phyloP scores from a whole-genome alignment of 1,140 invertebrate species.

The Araneus ventricosus region DNA sequence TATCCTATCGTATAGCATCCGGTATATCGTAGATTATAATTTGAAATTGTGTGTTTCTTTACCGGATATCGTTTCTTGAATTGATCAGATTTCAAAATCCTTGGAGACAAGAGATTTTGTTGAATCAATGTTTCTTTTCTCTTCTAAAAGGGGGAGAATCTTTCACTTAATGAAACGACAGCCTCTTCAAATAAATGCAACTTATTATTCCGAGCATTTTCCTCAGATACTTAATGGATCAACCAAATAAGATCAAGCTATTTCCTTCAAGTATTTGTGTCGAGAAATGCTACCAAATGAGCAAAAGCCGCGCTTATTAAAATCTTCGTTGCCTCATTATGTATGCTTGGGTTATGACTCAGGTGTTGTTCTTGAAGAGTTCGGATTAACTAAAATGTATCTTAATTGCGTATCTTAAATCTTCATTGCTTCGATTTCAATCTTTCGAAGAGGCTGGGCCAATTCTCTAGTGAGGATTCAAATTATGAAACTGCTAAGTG shows the following conservation, averaged over 20 bases:
- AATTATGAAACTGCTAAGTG: too few species aligned
- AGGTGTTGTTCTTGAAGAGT: not conserved
- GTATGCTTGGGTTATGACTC: slow-evolving; percentile 4
- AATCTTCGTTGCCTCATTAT: not conserved
- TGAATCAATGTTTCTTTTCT: not conserved
- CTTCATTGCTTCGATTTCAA: not conserved
- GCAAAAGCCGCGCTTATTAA: not conserved
- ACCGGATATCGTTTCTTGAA: not conserved
- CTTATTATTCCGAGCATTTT: not conserved
- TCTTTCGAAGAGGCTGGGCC: too few species aligned
- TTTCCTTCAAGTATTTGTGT: not conserved
- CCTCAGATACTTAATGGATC: not conserved
- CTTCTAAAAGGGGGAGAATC: not conserved
- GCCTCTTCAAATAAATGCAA: not conserved
- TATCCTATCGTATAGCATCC: too few species aligned
- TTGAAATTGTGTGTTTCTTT: too few species aligned
- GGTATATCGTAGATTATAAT: too few species aligned
- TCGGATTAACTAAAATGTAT: not conserved
- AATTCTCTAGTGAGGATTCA: too few species aligned
- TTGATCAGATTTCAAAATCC: not conserved
- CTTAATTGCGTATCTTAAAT: not conserved
- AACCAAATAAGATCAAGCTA: not conserved
- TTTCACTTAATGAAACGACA: not conserved
- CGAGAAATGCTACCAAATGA: not conserved
- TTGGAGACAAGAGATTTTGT: not conserved